Evolutionary conservation across 2,888 invertebrate species (phyloP).

Genomic region (Hymenopus coronatus): DNA sequence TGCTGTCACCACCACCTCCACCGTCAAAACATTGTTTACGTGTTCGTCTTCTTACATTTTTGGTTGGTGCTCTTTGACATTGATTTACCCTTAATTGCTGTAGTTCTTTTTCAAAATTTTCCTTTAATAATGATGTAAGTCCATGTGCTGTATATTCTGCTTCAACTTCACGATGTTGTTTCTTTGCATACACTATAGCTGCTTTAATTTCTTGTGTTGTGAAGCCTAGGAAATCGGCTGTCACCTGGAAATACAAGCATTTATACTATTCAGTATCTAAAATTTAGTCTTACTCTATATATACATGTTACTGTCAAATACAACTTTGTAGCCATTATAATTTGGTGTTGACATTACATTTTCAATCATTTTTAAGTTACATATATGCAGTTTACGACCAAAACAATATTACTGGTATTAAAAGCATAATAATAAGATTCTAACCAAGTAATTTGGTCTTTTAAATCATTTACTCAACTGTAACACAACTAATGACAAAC

Average conservation of each 20-base stretch:
- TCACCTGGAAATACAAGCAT: slow-evolving; percentile 41
- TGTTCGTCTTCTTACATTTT: background rate
- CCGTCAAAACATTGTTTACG: slow-evolving; percentile 23
- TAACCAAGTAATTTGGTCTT: background rate
- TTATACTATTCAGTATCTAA: background rate
- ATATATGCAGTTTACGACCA: background rate
- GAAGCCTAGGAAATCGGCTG: slow-evolving; percentile 47
- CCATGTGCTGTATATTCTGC: slow-evolving; percentile 32
- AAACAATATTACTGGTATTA: background rate
- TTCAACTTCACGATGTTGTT: slow-evolving; percentile 32
- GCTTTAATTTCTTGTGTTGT: slow-evolving; percentile 38
- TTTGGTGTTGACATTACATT: background rate
- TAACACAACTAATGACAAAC: slow-evolving; percentile 2
- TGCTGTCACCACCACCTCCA: background rate
- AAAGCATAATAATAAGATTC: background rate
- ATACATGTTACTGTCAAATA: background rate
- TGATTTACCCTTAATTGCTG: background rate
- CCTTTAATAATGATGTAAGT: background rate
- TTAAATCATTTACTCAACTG: background rate
- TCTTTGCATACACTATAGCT: slow-evolving; percentile 29
- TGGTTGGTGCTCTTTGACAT: background rate
- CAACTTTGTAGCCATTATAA: background rate
- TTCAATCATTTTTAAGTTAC: background rate
- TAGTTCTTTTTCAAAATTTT: slow-evolving; percentile 25
- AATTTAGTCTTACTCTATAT: background rate